Conservation (phyloP, 2,797 vertebrate species). For the Craterocephalus amniculus region DNA sequence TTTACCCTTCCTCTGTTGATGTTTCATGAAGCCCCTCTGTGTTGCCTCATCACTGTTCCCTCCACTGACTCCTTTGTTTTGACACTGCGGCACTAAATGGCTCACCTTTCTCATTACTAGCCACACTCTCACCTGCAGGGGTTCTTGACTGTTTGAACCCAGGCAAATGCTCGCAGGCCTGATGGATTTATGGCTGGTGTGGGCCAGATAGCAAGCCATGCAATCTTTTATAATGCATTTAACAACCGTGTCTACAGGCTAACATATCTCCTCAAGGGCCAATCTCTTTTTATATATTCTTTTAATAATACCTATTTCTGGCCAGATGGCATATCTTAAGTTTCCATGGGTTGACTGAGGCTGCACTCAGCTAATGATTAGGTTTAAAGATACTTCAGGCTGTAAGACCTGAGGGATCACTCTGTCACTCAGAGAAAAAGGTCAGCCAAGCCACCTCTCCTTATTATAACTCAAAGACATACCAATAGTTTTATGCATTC, state of each 20-base stretch:
- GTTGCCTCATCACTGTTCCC: constrained; percentile 29
- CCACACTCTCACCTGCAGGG: constrained; percentile 69
- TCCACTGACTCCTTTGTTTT: constrained; percentile 36
- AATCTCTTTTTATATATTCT: constrained; percentile 53
- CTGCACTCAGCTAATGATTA: constrained; percentile 61
- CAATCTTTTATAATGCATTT: constrained; percentile 59
- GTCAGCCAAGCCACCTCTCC: constrained; percentile 44
- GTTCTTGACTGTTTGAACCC: constrained; percentile 68
- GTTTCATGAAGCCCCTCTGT: constrained; percentile 9
- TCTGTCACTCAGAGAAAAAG: constrained; percentile 41
- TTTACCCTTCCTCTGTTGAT: neutral
- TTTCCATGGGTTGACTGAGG: constrained; percentile 52
- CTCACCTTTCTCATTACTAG: constrained; percentile 47
- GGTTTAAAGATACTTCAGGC: constrained; percentile 51
- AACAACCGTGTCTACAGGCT: constrained; percentile 48
- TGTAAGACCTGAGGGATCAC: constrained; percentile 37
- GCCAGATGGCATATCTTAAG: constrained; percentile 56
- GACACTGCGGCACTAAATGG: constrained; percentile 44
- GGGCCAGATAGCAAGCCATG: constrained; percentile 40
- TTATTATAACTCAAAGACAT: constrained; percentile 46
- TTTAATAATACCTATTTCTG: constrained; percentile 65
- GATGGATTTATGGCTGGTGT: constrained; percentile 68
- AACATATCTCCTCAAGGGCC: constrained; percentile 48
- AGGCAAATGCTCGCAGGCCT: constrained; percentile 43
- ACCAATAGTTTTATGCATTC: constrained; percentile 26